Evolutionary conservation across 2,888 invertebrate species (phyloP), one percentile per base, ranked within the genome.

Genomic region (Caenorhabditis parvicauda): DNA sequence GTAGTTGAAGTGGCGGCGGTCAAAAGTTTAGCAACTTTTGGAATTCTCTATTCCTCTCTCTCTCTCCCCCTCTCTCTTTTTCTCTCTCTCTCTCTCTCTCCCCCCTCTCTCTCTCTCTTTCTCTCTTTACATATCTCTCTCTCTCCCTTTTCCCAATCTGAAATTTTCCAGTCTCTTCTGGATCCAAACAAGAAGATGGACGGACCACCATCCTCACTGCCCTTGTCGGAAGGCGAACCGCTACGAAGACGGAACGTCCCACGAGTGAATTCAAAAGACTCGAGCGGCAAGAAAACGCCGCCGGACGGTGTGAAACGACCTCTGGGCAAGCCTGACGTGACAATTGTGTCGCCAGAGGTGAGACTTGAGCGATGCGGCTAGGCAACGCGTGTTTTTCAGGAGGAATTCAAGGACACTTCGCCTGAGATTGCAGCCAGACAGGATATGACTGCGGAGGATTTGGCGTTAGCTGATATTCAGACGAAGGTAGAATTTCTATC

Each of bases 381-480:
- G n/a, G n/a, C n/a, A 46, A 27, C 46, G 4, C 27, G 7, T 17
- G 41, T 41, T 41, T 41, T 17, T n/a, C 54, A 58, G 19, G 56
- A 59, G 28, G 59, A 53, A 24, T 43, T 54, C 43, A 41, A 27
- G 22, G 9, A 19, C n/a, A 12, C 19, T 14, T 19, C 55, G 2
- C 53, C 61, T 9, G 49, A 51, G 38, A 47, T n/a, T n/a, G n/a
- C 56, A 7, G 46, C 54, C 4, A 54, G 53, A 24, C 60, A 59
- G 12, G 65, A 66, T 24, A 61, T 61, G 63, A 43, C 50, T 5
- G 21, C 37, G 25, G 61, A 63, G 24, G 69, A 69, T 37, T 35
- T 69, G 22, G 57, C 66, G 25, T 41, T 64, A 48, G 69, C 69
- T 7, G 69, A 69, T 58, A 66, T 66, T 12, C 59, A 66, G 35